phyloP scores from a whole-genome alignment of 2,888 invertebrate species.

The Dynastes tityus region DNA sequence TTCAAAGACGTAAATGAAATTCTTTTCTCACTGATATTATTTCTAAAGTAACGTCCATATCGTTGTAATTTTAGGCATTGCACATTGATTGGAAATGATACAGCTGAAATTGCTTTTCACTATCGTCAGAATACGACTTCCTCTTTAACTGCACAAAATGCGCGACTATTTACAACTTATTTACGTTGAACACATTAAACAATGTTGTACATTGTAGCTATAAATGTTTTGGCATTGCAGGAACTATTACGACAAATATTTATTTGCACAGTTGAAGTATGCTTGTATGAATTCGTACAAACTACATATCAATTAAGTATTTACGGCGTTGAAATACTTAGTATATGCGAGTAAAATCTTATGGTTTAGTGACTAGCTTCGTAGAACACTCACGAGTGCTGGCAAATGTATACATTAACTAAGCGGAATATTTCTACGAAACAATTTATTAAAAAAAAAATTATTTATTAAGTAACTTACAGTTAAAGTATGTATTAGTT shows the following conservation, averaged over 20 bases:
- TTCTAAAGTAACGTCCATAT: too few relatives aligned
- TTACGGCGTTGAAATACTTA: too few relatives aligned
- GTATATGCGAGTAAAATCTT: background rate
- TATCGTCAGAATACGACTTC: background rate
- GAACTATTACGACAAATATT: slow-evolving; percentile 14
- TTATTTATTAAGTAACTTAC: background rate
- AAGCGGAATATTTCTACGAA: background rate
- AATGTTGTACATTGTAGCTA: slow-evolving; percentile 13
- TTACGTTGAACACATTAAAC: slow-evolving; percentile 23
- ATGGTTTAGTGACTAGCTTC: background rate
- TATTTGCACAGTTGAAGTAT: background rate
- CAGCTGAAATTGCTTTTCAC: too few relatives aligned
- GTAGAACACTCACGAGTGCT: background rate
- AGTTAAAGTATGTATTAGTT: too few relatives aligned
- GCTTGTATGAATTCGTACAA: background rate
- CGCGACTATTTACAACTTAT: slow-evolving; percentile 4
- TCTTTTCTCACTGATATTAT: too few relatives aligned
- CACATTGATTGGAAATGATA: too few relatives aligned
- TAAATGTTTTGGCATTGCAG: slow-evolving; percentile 39
- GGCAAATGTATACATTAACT: background rate
- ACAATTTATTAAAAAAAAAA: background rate
- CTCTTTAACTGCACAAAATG: background rate
- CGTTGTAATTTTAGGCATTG: too few relatives aligned
- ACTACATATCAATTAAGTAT: background rate
- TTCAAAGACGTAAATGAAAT: too few relatives aligned